Evolutionary conservation across 92 coral and sea anemone species (phyloP), one percentile per base, ranked within the genome.

Genomic region (Zoanthus sansibaricus): DNA sequence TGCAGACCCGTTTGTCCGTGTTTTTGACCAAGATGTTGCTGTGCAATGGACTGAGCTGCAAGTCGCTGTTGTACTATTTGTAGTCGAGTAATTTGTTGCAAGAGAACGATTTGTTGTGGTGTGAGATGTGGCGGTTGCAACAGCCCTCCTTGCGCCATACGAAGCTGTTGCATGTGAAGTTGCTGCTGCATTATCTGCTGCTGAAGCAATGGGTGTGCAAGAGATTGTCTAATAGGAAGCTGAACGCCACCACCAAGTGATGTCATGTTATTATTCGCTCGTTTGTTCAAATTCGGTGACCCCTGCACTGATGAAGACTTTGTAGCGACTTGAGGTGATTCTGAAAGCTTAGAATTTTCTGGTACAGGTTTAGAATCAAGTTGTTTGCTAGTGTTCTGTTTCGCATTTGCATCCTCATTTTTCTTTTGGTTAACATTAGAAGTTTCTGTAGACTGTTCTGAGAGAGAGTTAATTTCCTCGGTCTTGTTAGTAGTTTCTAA

Each of bases 141-240:
- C 33, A 97, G 90, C 20, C 99, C 97, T 42, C 95, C 98, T 76
- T 94, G 98, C 44, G 98, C 98, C 96, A 95, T 91, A 45, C 99
- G 97, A 31, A 97, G 82, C 86, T 97, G 99, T 62, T 93, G 96
- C 47, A 95, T 75, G 61, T 95, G 98, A 17, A 91, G 89, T 88
- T 97, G 99, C 72, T 97, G 99, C 33, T 92, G 91, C 32, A 96
- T 32, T 47, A 90, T 93, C 68, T 93, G 99, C 76, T 95, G 99
- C 72, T 92, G 94, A 55, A 91, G 77, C 7, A 95, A 93, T 61
- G 88, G 96, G 14, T 93, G 71, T 4, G 95, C 90, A 16, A 95
- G 62, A 75, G 95, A 90, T 21, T 96, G 87, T 48, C 97, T 94
- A 76, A 97, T 79, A 6, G 96, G 97, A 5, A 87, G 88, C 71